Percentiles rank a stretch among this genome's conserved stretches.
These are phyloP conservation scores for Cyrtodaria siliqua DNA, from an alignment of 2,888 invertebrate species.

Conservation along the genomic window DNA sequence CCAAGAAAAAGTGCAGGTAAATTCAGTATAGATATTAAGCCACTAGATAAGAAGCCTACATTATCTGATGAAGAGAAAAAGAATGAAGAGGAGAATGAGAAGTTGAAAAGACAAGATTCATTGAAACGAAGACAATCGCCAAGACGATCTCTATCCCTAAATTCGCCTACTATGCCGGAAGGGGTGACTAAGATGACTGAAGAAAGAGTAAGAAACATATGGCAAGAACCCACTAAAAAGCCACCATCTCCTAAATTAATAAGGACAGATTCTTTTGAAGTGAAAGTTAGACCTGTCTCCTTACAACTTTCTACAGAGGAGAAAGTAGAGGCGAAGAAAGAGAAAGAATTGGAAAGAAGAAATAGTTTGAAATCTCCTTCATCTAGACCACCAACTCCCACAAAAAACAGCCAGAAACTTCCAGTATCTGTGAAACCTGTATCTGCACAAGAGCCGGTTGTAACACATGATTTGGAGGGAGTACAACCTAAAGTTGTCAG, in stretches of 20 bases:
- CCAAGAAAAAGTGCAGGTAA: not conserved
- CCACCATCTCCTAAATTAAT: constrained; percentile 49
- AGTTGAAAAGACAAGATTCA: constrained; percentile 41
- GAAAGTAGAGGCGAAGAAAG: constrained; percentile 29
- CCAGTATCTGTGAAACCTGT: constrained; percentile 46
- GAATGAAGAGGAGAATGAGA: constrained; percentile 24
- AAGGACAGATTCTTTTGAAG: constrained; percentile 58
- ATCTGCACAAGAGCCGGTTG: constrained; percentile 13
- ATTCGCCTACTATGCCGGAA: constrained; percentile 55
- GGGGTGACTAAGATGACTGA: constrained; percentile 22
- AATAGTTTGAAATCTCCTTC: constrained; percentile 33
- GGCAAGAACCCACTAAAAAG: constrained; percentile 36
- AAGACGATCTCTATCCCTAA: constrained; percentile 41
- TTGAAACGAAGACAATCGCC: constrained; percentile 48
- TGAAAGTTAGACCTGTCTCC: constrained; percentile 53
- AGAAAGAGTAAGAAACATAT: constrained; percentile 58
- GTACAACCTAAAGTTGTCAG: not conserved
- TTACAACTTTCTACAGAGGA: constrained; percentile 36
- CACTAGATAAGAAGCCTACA: constrained; percentile 39
- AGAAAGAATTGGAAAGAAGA: constrained; percentile 37
- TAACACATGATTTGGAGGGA: not conserved
- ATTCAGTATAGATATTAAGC: constrained; percentile 40
- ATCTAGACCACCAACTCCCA: constrained; percentile 34
- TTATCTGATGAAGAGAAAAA: constrained; percentile 30
- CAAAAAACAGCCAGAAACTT: constrained; percentile 47